Base-by-base conservation (phyloP, 2,888 invertebrate genomes). In the Melanostoma scalare region DNA sequence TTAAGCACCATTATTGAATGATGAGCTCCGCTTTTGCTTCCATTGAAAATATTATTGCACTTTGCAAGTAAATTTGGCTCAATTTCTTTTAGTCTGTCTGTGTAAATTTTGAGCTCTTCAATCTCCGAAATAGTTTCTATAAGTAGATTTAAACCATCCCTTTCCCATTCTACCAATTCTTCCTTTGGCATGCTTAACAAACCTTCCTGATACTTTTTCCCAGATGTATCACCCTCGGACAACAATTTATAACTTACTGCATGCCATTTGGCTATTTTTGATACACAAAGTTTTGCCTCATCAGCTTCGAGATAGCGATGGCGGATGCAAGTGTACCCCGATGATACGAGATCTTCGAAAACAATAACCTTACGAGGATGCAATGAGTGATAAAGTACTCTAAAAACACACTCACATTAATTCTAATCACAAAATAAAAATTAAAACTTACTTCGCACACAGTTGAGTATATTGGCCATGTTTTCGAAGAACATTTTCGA, bases 261-360 rank as follows among this genome's bases (percentile, higher is more conserved):
- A 55, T 86, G 86, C 86, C 85, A 85, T 65, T 85, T 79, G 31
- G 85, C 85, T 40, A 86, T 58, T 65, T 85, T 86, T n/a, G 44
- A 44, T 6, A 85, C 55, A 48, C 79, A 85, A 5, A 40, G 53
- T 63, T 84, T 67, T 1, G 80, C 73, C 63, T 80, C 85, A 2
- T 78, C 56, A 10, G 38, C 35, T 20, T 61, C 76, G 20, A 77
- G 33, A n/a, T 72, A 56, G 1, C 85, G 79, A 10, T 67, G 73
- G 33, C 82, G 85, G 6, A 85, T 56, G 61, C 77, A 74, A n/a
- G 52, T 65, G 63, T 80, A 85, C 5, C 86, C 82, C 35, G 38
- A 6, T 2, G 52, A 8, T 6, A 78, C 72, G 8, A 86, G 69
- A 78, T 86, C 86, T 68, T 85, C 77, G 9, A 85, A 71, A 42